Evolutionary conservation across 1,140 invertebrate species (phyloP), one percentile per base, ranked within the genome.

Genomic region (Colletes latitarsis): DNA sequence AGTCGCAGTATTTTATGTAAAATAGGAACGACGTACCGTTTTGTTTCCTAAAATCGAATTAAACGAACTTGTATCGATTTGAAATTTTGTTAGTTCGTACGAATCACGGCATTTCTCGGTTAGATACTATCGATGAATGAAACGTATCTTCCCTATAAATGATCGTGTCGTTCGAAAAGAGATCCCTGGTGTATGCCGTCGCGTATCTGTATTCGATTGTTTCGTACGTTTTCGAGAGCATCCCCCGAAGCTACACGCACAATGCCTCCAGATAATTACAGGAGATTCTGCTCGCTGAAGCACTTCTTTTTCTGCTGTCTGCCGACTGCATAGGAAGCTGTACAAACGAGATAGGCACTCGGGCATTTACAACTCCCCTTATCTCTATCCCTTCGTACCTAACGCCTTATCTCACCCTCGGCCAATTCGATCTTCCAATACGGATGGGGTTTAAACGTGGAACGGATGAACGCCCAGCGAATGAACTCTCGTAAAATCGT

Each of bases 281-380:
- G 55, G 49, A 77, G 64, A 81, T 83, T 81, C 72, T 78, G 79
- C 75, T 78, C 58, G 80, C 49, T 66, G 52, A 83, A 81, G 64
- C 58, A 63, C 49, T 74, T 70, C 81, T 17, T 60, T 41, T 81
- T 66, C 41, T 52, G 15, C 30, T 49, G 12, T 19, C n/a, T 66
- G 19, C 21, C 15, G 6, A 12, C 9, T 58, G 78, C 64, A 64
- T 72, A 74, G 67, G 55, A 76, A 81, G 62, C 71, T 76, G 74
- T 63, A 67, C 53, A 80, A 87, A 85, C 80, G 64, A 84, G 72
- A 87, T 82, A 85, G 80, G 57, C 46, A 67, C 46, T 73, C 41
- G 60, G 70, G 30, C 55, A 70, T 70, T 74, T 60, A 55, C 75
- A 67, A 66, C 63, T 46, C 53, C 55, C 46, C 41, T 63, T 64